These are phyloP conservation scores for Pseudopodoces humilis DNA, from an alignment of 2,113 vertebrate species.

Conservation along the genomic window DNA sequence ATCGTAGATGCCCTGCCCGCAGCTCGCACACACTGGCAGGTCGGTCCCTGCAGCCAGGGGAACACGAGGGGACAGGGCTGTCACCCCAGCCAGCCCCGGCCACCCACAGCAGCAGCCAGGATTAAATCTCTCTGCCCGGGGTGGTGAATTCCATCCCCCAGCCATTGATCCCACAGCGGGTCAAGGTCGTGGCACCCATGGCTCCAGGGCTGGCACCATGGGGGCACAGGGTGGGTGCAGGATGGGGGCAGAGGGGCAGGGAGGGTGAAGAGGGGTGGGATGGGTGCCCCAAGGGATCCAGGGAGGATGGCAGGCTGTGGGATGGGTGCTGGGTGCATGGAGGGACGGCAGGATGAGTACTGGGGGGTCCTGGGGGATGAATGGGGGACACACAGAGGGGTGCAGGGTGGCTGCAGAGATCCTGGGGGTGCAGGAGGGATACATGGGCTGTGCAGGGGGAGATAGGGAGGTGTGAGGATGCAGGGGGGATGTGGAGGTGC, in stretches of 20 bases:
- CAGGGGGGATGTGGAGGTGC: not conserved
- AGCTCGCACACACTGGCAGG: conserved; percentile 92
- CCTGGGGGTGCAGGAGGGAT: not conserved
- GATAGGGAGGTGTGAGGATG: not conserved
- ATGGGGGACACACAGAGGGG: not conserved
- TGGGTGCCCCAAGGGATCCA: not conserved
- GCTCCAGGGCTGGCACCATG: not conserved
- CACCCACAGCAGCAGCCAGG: rapidly evolving
- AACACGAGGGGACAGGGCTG: not conserved
- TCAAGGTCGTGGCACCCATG: not conserved
- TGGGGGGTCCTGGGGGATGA: not conserved
- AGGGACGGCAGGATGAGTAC: not conserved
- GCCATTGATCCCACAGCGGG: rapidly evolving
- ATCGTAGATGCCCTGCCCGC: conserved; percentile 89
- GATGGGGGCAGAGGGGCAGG: not conserved
- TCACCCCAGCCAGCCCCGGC: not conserved
- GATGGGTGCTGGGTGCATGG: not conserved
- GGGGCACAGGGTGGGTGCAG: not conserved
- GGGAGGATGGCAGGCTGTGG: rapidly evolving
- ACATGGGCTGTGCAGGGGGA: not conserved
- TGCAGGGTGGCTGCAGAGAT: too few relatives aligned
- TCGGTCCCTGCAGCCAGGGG: conserved; percentile 30
- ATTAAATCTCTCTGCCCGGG: not conserved
- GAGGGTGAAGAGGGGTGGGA: not conserved
- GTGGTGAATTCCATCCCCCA: not conserved